Base-by-base conservation (phyloP, 2,113 vertebrate species). In the Callospermophilus lateralis region DNA sequence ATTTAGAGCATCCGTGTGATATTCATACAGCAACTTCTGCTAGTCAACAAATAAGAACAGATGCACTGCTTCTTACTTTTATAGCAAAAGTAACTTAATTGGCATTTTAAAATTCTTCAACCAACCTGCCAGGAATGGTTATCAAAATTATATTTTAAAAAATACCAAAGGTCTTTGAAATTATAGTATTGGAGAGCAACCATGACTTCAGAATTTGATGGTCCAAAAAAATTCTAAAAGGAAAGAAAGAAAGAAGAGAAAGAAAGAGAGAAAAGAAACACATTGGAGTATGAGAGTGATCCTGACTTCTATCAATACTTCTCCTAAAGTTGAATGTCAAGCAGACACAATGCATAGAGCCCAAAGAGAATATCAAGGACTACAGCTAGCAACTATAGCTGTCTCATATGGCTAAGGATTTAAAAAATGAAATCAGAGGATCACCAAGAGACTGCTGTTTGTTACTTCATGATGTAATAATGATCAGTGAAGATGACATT, bases 1-100 rank as follows among this genome's bases (percentile, higher is more conserved):
- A 97, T 84, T 80, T 70, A 93, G 65, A 63, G 65, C 70, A 91
- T 85, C n/a, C 30, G 10, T 79, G n/a, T 76, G 67, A 45, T 67
- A 72, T 1, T 90, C 42, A 48, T 4, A 90, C 6, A 90, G 72
- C 48, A 95, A 89, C 34, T 96, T 94, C 58, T 95, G 78, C 72
- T 86, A 78, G 90, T 73, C 80, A 80, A n/a, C 85, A 86, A 76
- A 90, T 79, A 70, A 85, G 63, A 92, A 77, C 95, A 95, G 93
- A 94, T 89, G 93, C 32, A 37, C 70, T 63, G 22, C n/a, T 58
- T 63, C 61, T 70, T 89, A 63, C n/a, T 92, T 92, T 74, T 37
- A 68, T 61, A 95, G 26, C 85, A 80, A 95, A 92, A 85, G 80
- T 55, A 80, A 89, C 77, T 83, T 58, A 94, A 74, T 58, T 97